These are phyloP conservation scores for Tetramorium alpestre DNA, from an alignment of 1,140 invertebrate species.

Conservation along the genomic window DNA sequence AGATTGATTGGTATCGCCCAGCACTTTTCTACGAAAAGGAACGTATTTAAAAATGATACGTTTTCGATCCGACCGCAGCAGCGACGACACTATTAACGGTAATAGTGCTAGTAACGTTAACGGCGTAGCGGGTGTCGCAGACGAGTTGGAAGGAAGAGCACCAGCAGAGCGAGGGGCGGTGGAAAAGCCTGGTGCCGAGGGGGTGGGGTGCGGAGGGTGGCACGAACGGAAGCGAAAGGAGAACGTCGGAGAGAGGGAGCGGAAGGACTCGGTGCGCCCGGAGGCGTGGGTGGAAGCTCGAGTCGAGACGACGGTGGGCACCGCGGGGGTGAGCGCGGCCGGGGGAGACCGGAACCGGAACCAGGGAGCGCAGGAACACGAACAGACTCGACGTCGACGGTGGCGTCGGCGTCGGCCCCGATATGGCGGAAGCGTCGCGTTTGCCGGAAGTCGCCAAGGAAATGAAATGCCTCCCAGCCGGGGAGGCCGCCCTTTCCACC, in stretches of 20 bases:
- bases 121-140: slow-evolving; percentile 11
- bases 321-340: slow-evolving; percentile 66
- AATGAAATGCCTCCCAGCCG: slow-evolving; percentile 83
- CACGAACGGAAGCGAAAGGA: slow-evolving; percentile 73
- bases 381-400: slow-evolving; percentile 71
- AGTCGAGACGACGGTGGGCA: slow-evolving; percentile 73
- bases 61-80: slow-evolving; percentile 44
- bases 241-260: slow-evolving; percentile 70
- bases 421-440: slow-evolving; percentile 85
- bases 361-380: slow-evolving; percentile 72
- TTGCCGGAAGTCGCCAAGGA: slow-evolving; percentile 85
- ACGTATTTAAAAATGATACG: slow-evolving; percentile 31
- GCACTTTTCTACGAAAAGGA: neutral
- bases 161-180: slow-evolving; percentile 18
- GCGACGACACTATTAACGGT: slow-evolving; percentile 37
- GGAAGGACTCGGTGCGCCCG: slow-evolving; percentile 67
- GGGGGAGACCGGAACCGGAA: slow-evolving; percentile 70
- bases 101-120: slow-evolving; percentile 37
- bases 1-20: neutral
- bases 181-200: slow-evolving; percentile 7
- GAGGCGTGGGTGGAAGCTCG: slow-evolving; percentile 74
- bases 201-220: slow-evolving; percentile 28
- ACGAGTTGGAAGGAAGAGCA: slow-evolving; percentile 47
- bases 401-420: slow-evolving; percentile 77
- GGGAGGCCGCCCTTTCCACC: slow-evolving; percentile 62